Evolutionary conservation across 2,113 vertebrate species (phyloP).

Genomic region (Vidua chalybeata): DNA sequence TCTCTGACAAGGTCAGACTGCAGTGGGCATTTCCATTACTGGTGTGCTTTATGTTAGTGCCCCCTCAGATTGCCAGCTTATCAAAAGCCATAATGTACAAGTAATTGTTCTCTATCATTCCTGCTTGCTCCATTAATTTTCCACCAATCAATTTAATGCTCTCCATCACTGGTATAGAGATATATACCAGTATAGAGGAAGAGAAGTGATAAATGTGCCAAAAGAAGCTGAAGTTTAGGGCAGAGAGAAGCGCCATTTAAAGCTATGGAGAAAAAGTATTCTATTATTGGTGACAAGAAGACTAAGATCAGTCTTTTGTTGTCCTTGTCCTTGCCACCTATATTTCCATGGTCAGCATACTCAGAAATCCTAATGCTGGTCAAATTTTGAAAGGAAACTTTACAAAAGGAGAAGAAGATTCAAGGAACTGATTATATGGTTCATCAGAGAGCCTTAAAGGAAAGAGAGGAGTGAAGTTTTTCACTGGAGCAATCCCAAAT

Average conservation of each 20-base stretch:
- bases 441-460: neutral
- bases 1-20: neutral
- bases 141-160: neutral
- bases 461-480: neutral
- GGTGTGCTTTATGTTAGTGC: neutral
- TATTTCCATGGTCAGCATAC: neutral
- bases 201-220: neutral
- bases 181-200: no score
- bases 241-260: neutral
- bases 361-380: neutral
- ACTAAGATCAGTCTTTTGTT: neutral
- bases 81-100: neutral
- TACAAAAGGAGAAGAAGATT: neutral
- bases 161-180: neutral
- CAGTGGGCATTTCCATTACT: neutral
- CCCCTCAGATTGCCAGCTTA: neutral
- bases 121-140: conserved; percentile 20
- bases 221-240: neutral
- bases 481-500: neutral
- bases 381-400: neutral
- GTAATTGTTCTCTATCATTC: neutral
- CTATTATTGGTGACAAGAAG: neutral
- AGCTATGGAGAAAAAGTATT: neutral
- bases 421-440: neutral
- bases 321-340: neutral